Evolutionary conservation across 2,113 vertebrate genomes (phyloP).

Genomic region (Oreotrochilus melanogaster): DNA sequence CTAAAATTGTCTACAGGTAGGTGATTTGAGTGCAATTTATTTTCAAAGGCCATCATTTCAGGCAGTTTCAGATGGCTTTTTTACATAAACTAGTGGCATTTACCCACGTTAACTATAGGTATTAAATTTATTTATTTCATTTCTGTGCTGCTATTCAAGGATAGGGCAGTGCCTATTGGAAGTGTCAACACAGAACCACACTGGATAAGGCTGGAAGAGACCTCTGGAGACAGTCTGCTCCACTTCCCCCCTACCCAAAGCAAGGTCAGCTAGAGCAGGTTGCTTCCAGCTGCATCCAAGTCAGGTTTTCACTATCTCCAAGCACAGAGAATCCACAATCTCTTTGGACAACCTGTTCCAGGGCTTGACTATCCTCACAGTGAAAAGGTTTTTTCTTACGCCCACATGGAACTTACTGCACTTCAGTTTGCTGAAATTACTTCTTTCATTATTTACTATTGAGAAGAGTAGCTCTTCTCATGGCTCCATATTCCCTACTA

Average conservation of each 20-base stretch:
- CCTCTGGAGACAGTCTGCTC: background rate
- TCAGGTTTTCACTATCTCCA: background rate
- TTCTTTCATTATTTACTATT: background rate
- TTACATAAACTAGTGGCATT: slow-evolving; percentile 1
- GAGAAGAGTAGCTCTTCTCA: background rate
- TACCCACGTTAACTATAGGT: background rate
- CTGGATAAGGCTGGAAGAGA: background rate
- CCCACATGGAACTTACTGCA: background rate
- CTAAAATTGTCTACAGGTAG: slow-evolving; percentile 48
- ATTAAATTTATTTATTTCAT: background rate
- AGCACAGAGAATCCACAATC: background rate
- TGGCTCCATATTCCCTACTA: background rate
- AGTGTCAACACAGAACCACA: background rate
- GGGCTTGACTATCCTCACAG: background rate
- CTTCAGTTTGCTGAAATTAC: background rate
- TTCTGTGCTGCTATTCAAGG: background rate
- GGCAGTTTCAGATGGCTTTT: slow-evolving; percentile 43
- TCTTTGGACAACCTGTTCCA: background rate
- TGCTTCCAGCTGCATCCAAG: background rate
- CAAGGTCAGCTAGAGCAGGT: background rate
- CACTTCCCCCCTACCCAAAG: background rate
- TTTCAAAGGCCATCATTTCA: slow-evolving; percentile 57
- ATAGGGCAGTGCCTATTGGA: background rate
- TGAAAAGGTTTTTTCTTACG: background rate
- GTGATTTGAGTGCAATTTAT: slow-evolving; percentile 47